A percentile compares a stretch with the other conserved stretches of the same genome.
Conservation (phyloP, 1,140 invertebrate species). For the Brachystomella parvula region DNA sequence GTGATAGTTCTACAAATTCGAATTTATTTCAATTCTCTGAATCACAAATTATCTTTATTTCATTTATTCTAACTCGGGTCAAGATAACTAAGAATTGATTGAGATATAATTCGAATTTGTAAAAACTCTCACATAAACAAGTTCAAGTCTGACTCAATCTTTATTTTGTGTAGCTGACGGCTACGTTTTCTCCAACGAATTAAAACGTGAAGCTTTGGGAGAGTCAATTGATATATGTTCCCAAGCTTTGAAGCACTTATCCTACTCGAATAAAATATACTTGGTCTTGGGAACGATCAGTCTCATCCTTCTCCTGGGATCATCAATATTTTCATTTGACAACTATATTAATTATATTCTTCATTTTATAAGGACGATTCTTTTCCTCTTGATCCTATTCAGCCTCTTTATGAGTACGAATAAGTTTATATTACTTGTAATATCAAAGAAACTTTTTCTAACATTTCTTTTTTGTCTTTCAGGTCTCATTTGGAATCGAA, state of each 20-base stretch:
- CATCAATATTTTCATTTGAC: background rate
- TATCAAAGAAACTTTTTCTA: background rate
- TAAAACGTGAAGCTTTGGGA: conserved; percentile 24
- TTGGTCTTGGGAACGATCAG: conserved; percentile 14
- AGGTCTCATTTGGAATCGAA: conserved; percentile 47
- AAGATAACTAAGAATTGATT: background rate
- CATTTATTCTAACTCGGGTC: background rate
- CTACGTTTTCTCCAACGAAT: background rate
- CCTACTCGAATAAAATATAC: conserved; percentile 24
- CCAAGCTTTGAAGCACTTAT: conserved; percentile 27
- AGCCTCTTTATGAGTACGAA: conserved; percentile 8
- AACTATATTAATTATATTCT: background rate
- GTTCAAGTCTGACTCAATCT: background rate
- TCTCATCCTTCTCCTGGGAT: conserved; percentile 13
- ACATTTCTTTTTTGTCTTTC: background rate
- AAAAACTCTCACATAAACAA: background rate
- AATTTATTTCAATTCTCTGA: background rate
- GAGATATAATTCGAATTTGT: background rate
- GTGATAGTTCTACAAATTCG: background rate
- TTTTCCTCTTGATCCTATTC: background rate
- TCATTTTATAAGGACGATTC: background rate
- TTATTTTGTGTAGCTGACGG: conserved; percentile 11
- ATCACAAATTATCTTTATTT: conserved; percentile 5
- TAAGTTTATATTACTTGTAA: background rate
- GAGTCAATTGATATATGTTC: conserved; percentile 33